Conservation (phyloP, 2,888 invertebrate genomes). For the Carpatolechia fugitivella region DNA sequence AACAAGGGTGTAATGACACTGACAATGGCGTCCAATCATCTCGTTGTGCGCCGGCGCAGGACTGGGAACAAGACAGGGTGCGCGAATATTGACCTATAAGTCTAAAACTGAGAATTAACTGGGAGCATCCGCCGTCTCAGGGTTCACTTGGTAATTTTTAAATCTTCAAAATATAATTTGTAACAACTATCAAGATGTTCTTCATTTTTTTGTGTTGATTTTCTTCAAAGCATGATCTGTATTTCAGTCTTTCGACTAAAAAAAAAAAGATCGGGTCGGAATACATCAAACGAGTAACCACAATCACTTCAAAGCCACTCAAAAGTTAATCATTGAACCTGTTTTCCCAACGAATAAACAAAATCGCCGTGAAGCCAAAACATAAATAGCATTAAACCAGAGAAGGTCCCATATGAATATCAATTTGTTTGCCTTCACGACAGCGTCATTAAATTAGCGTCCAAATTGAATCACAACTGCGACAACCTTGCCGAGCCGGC, state of each 20-base stretch:
- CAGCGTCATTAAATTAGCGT: constrained; percentile 78
- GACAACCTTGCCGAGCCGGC: constrained; percentile 74
- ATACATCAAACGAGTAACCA: neutral
- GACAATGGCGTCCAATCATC: constrained; percentile 70
- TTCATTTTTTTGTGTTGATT: no score
- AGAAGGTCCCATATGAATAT: constrained; percentile 77
- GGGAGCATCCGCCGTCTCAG: neutral
- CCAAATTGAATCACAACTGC: constrained; percentile 79
- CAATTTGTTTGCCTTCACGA: constrained; percentile 74
- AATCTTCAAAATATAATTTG: neutral
- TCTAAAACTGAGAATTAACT: constrained; percentile 10
- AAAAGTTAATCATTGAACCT: constrained; percentile 17
- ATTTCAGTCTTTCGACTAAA: no score
- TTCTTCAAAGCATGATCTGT: no score
- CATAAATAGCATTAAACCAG: constrained; percentile 60
- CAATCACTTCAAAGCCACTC: neutral
- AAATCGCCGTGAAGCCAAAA: constrained; percentile 40
- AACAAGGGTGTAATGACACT: constrained; percentile 74
- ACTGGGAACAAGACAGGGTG: constrained; percentile 60
- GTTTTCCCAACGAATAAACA: constrained; percentile 36
- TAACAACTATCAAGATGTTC: no score
- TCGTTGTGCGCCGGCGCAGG: constrained; percentile 58
- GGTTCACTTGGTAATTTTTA: neutral
- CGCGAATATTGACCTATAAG: constrained; percentile 41
- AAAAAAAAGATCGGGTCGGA: no score